Base-by-base conservation (phyloP, 2,888 invertebrate genomes). In the Vanessa cardui region DNA sequence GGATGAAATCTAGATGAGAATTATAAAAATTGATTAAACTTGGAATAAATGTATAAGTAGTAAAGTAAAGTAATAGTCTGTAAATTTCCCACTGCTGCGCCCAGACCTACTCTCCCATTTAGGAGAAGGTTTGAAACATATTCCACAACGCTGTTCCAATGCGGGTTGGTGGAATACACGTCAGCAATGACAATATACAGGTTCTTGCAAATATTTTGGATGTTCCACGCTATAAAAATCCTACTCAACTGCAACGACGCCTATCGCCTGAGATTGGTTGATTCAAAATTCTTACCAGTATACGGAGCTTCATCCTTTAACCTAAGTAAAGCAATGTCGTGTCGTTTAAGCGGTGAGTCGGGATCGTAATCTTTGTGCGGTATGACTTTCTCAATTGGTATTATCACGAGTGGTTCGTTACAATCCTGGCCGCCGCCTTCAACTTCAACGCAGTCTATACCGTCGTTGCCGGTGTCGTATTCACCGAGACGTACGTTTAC, bases 241-340 rank as follows among this genome's bases (percentile, higher is more conserved):
- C 1, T 26, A 26, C 26, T 26, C 26, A 26, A 26, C 26, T 26
- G 26, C 4, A 3, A 26, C 26, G 26, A 26, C 2, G 4, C 26
- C 26, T 5, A 26, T 26, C 26, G 26, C 4, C 5, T 26, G 26
- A 2, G 26, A 26, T 26, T 26, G 26, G 4, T 12, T 0, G 12
- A 20, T 15, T 26, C 12, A 31, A 21, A 15, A 33, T 20, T 21
- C 49, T 56, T 61, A 94, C 94, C 86, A 71, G 90, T 85, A 71
- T 87, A 87, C 20, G 83, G 85, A 4, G 88, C 89, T 6, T 80
- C 74, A 50, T 78, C 77, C 44, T 77, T 81, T 59, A 94, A 73
- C 67, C 89, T 86, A 44, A 94, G 77, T 46, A 94, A 73, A 1
- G 92, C 94, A 18, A 94, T 90, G 73, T 94, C 94, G 69, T 88